These are phyloP conservation scores for Acanthiza pusilla DNA, from an alignment of 2,797 vertebrate species.

Conservation along the genomic window DNA sequence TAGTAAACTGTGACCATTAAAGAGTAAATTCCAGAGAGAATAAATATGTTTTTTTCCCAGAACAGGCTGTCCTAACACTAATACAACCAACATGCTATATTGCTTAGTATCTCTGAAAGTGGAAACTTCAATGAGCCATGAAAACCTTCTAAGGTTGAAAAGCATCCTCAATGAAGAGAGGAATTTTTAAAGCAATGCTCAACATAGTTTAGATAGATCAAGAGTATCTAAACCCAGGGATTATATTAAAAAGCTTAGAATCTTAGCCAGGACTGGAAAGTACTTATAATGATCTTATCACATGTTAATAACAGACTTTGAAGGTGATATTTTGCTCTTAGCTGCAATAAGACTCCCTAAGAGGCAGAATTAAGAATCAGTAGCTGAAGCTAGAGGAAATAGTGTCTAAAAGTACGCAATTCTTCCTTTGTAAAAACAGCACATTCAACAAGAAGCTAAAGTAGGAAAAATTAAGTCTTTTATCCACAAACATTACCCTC, in stretches of 20 bases:
- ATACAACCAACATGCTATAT: not conserved
- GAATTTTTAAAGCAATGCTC: not conserved
- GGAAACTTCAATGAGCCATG: not conserved
- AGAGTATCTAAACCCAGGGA: not conserved
- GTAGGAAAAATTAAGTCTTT: not conserved
- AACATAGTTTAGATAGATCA: not conserved
- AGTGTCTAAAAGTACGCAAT: not conserved
- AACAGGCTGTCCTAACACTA: not conserved
- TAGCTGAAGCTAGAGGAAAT: not conserved
- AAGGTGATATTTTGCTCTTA: not conserved
- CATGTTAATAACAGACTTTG: not conserved
- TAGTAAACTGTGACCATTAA: not conserved
- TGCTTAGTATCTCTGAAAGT: not conserved
- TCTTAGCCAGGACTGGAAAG: not conserved
- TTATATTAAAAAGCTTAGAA: not conserved
- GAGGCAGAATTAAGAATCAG: not conserved
- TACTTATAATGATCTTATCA: not conserved
- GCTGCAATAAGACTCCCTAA: not conserved
- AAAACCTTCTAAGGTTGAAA: not conserved
- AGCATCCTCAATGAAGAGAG: not conserved
- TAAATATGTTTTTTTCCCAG: not conserved
- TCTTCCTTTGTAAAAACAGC: not conserved
- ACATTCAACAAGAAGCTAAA: not conserved
- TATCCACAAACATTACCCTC: not conserved
- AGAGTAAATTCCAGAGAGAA: not conserved